Evolutionary conservation across 2,888 invertebrate species (phyloP).

Genomic region (Lithophane ornitopus): DNA sequence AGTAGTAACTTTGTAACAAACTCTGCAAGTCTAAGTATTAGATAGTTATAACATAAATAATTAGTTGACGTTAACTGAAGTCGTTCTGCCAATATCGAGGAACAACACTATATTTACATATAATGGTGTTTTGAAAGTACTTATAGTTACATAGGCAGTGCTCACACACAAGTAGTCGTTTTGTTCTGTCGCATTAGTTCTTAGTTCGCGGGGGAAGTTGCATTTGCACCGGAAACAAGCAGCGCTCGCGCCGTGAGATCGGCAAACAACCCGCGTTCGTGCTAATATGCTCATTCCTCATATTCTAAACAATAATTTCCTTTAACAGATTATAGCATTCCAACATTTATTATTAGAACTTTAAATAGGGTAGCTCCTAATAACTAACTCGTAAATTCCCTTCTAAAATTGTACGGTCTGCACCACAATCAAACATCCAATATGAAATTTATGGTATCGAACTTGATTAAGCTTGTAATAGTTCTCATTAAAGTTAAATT

Average conservation of each 20-base stretch:
- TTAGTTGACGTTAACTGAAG: constrained; percentile 5
- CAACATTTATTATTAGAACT: constrained; percentile 50
- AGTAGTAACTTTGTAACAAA: constrained; percentile 12
- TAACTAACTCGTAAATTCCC: constrained; percentile 29
- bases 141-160: constrained; percentile 13
- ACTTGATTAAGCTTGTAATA: constrained; percentile 42
- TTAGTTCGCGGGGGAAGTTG: constrained; percentile 66
- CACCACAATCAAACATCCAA: constrained; percentile 33
- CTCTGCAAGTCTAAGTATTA: constrained; percentile 20
- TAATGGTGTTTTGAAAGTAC: constrained; percentile 29
- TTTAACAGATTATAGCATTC: constrained; percentile 65
- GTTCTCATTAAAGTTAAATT: constrained; percentile 65
- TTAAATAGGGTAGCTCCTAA: constrained; percentile 32
- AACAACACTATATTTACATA: not conserved
- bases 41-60: constrained; percentile 3
- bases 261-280: constrained; percentile 79
- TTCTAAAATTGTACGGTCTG: constrained; percentile 25
- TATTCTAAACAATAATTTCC: constrained; percentile 76
- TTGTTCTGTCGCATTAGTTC: constrained; percentile 69
- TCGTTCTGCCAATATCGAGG: constrained; percentile 6
- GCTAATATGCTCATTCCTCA: constrained; percentile 77
- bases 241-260: constrained; percentile 81
- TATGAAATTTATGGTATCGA: constrained; percentile 41
- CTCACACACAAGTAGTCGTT: constrained; percentile 53
- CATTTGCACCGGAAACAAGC: constrained; percentile 79